phyloP scores from a whole-genome alignment of 1,140 invertebrate genomes.

The Nasonia vitripennis region DNA sequence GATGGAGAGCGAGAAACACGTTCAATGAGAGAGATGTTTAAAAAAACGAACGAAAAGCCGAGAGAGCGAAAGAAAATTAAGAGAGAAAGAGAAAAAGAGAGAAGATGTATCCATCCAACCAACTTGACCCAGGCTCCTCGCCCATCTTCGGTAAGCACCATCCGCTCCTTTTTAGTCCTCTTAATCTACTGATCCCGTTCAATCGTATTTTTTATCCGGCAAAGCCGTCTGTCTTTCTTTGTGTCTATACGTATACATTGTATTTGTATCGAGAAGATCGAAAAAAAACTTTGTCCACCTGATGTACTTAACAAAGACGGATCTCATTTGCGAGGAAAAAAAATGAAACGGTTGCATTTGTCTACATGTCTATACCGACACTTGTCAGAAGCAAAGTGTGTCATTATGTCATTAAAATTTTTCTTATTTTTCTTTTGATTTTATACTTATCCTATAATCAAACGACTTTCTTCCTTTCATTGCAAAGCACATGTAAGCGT shows the following conservation, averaged over 20 bases:
- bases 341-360: slow-evolving; percentile 30
- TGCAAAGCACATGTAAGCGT: background rate
- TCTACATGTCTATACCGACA: slow-evolving; percentile 19
- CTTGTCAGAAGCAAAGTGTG: slow-evolving; percentile 27
- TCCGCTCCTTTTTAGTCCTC: slow-evolving; percentile 74
- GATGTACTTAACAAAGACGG: slow-evolving; percentile 25
- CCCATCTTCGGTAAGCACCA: slow-evolving; percentile 75
- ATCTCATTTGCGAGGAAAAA: slow-evolving; percentile 39
- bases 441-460: no score
- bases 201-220: slow-evolving; percentile 47
- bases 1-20: slow-evolving; percentile 68
- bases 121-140: slow-evolving; percentile 75
- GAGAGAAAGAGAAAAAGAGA: slow-evolving; percentile 67
- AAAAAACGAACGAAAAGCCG: slow-evolving; percentile 3
- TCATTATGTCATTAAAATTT: slow-evolving; percentile 15
- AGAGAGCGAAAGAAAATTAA: slow-evolving; percentile 61
- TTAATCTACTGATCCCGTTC: slow-evolving; percentile 73
- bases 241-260: no score
- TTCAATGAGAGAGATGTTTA: slow-evolving; percentile 64
- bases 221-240: slow-evolving; percentile 49
- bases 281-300: slow-evolving; percentile 36
- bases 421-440: background rate
- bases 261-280: slow-evolving; percentile 31
- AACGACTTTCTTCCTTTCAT: background rate
- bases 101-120: slow-evolving; percentile 75